Conservation (phyloP, 37 sponge, comb jelly and placozoan species). For the Eunapius fragilis region DNA sequence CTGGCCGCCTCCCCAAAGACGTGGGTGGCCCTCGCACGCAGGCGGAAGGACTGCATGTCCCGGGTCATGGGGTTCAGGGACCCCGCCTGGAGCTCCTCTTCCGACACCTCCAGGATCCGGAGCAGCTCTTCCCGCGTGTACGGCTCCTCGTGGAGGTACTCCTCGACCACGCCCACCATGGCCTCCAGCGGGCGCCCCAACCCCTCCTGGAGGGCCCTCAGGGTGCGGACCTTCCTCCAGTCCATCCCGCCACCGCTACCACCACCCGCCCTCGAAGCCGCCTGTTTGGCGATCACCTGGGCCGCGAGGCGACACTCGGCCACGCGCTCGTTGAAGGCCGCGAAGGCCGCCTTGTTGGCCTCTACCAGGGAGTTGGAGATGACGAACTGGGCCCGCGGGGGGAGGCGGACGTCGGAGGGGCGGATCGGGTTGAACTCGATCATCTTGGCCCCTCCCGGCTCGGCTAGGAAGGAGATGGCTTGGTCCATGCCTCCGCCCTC, state of each 20-base stretch:
- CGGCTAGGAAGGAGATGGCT: constrained; percentile 94
- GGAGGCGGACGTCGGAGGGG: constrained; percentile 68
- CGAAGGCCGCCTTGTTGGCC: constrained; percentile 76
- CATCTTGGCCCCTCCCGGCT: constrained; percentile 78
- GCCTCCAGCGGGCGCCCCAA: constrained; percentile 32
- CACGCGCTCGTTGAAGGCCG: constrained; percentile 87
- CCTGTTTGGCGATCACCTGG: constrained; percentile 69
- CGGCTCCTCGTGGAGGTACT: constrained; percentile 66
- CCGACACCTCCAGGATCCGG: constrained; percentile 54
- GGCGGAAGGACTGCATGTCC: constrained; percentile 56
- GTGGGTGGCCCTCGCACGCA: constrained; percentile 87
- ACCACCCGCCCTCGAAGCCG: constrained; percentile 64
- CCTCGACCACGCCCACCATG: constrained; percentile 72
- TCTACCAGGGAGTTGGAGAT: constrained; percentile 81
- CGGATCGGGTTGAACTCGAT: constrained; percentile 91
- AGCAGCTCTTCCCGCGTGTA: constrained; percentile 86
- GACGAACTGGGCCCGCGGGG: constrained; percentile 74
- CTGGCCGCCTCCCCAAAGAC: constrained; percentile 86
- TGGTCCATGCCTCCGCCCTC: constrained; percentile 99
- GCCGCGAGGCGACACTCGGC: constrained; percentile 92
- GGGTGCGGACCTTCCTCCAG: constrained; percentile 61
- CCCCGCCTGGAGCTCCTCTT: constrained; percentile 35
- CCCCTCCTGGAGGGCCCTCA: constrained; percentile 54
- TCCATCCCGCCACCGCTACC: no score
- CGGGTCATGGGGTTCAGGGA: constrained; percentile 48